Base-by-base conservation (phyloP, 2,113 vertebrate species). In the Phylloscopus trochilus region DNA sequence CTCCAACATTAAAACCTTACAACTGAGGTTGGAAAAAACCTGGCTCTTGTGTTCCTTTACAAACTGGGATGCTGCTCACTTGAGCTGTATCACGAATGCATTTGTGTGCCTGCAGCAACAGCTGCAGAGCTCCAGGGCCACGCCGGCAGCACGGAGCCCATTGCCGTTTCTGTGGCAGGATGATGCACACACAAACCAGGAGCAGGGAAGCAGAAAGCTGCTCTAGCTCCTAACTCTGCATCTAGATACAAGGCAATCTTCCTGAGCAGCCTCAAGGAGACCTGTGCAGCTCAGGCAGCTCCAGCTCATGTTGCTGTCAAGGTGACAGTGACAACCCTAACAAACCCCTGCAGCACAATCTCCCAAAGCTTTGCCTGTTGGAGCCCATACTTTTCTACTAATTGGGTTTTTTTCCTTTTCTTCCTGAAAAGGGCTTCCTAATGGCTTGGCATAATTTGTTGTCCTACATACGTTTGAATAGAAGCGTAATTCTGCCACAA, bases 81-180 rank as follows among this genome's bases (percentile, higher is more conserved):
- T 43, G 47, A 79, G 68, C 35, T 52, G 9, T 4, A 10, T 7
- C 3, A 1, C 0, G 5, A 72, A 13, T 3, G 10, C 23, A 9
- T 33, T 55, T 39, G 30, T 10, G 49, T 44, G 53, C 55, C 35
- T 31, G 41, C 47, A 47, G 53, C 3, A 9, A 88, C 81, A 80
- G 81, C 85, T 84, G 55, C 55, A 73, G 41, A 35, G 19, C 74
- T 44, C 56, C 5, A 1, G 27, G 79, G 33, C 23, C 24, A n/a
- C 10, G 33, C 35, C 78, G 52, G 86, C 59, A 49, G 86, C 66
- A 49, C 5, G 1, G 30, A 23, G 7, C 17, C 58, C 10, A 0
- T 8, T 10, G 2, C 26, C 0, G 0, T 30, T 53, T 9, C 83
- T 41, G 28, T 1, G 0, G 28, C 35, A 43, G 78, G 23, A 13